Conservation (phyloP, 2,888 invertebrate species). For the Megamerina dolium region DNA sequence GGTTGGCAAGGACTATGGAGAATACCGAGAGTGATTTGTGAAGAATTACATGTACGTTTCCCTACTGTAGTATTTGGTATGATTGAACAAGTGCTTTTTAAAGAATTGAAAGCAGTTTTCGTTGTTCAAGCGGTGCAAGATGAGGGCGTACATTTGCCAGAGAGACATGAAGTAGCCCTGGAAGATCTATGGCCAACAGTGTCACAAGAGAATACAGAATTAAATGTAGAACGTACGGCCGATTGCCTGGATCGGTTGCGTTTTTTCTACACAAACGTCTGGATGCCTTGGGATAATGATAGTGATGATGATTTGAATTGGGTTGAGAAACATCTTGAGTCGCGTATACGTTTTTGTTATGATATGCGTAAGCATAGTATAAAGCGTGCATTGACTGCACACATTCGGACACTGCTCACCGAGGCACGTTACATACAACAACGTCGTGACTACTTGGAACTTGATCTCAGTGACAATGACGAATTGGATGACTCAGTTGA, state of each 20-base stretch:
- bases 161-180: conserved; percentile 53
- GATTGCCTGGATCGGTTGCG: conserved; percentile 56
- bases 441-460: conserved; percentile 50
- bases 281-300: conserved; percentile 61
- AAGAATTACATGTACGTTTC: conserved; percentile 54
- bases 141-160: conserved; percentile 53
- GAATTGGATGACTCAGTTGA: conserved; percentile 27
- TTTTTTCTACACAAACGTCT: conserved; percentile 57
- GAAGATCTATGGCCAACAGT: conserved; percentile 56
- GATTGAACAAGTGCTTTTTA: conserved; percentile 52
- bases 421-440: conserved; percentile 54
- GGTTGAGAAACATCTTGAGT: conserved; percentile 53
- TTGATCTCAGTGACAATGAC: conserved; percentile 43
- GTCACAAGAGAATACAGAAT: conserved; percentile 51
- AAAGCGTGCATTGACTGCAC: conserved; percentile 51
- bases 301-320: conserved; percentile 55
- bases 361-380: conserved; percentile 55
- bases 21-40: conserved; percentile 55
- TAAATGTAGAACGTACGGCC: conserved; percentile 54
- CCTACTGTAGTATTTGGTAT: conserved; percentile 57
- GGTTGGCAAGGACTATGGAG: conserved; percentile 64
- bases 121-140: conserved; percentile 56
- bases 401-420: conserved; percentile 52
- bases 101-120: conserved; percentile 52
- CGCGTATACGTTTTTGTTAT: conserved; percentile 54